Evolutionary conservation across 2,888 invertebrate genomes (phyloP).

Genomic region (Bellardia pandia): DNA sequence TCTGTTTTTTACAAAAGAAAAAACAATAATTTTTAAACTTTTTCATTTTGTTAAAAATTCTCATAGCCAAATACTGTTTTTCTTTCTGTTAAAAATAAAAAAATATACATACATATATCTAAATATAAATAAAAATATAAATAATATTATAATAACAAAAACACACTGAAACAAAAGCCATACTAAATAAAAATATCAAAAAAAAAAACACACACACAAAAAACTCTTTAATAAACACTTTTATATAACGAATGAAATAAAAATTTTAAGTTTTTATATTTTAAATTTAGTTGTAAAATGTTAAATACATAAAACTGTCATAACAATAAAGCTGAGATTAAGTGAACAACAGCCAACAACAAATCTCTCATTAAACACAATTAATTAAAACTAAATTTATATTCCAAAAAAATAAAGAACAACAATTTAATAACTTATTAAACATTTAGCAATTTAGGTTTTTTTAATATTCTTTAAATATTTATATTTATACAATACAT

Average conservation of each 20-base stretch:
- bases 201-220: slow-evolving; percentile 14
- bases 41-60: slow-evolving; percentile 79
- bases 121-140: slow-evolving; percentile 58
- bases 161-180: slow-evolving; percentile 52
- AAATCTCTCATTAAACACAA: not conserved
- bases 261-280: slow-evolving; percentile 43
- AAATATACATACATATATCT: not conserved
- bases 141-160: slow-evolving; percentile 49
- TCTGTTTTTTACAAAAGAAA: slow-evolving; percentile 42
- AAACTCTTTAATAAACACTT: slow-evolving; percentile 18
- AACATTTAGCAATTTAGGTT: not conserved
- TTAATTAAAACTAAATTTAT: not conserved
- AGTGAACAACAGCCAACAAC: not conserved
- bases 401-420: not conserved
- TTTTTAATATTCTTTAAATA: not conserved
- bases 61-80: slow-evolving; percentile 75
- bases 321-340: not conserved
- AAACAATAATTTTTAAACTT: slow-evolving; percentile 71
- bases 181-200: slow-evolving; percentile 60
- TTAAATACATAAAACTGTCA: not conserved
- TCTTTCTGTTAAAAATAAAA: slow-evolving; percentile 73
- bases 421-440: not conserved
- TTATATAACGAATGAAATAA: slow-evolving; percentile 20
- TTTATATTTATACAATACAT: not conserved
- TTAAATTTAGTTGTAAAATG: not conserved